phyloP scores from a whole-genome alignment of 2,888 invertebrate genomes.

The Buathra laborator region DNA sequence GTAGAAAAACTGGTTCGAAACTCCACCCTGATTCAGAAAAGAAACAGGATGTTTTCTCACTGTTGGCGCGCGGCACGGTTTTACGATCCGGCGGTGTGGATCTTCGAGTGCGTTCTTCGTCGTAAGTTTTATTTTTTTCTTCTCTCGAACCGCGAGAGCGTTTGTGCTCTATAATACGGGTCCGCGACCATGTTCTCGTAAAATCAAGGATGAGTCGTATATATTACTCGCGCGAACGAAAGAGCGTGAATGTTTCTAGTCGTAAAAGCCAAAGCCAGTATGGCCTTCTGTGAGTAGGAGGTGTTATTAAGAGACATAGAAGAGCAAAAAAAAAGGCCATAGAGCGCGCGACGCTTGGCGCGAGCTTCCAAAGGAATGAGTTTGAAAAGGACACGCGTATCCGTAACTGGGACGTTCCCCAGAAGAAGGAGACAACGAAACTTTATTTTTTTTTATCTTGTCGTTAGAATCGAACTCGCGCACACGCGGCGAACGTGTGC shows the following conservation, averaged over 20 bases:
- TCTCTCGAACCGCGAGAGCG: not conserved
- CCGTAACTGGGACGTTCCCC: constrained; percentile 8
- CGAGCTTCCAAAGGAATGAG: constrained; percentile 43
- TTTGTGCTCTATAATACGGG: constrained; percentile 40
- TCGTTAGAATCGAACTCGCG: constrained; percentile 39
- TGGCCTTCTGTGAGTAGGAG: constrained; percentile 52
- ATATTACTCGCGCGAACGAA: constrained; percentile 41
- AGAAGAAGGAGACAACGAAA: constrained; percentile 27
- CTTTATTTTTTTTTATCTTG: constrained; percentile 11
- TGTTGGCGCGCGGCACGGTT: constrained; percentile 20
- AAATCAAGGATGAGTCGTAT: constrained; percentile 67
- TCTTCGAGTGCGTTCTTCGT: constrained; percentile 56
- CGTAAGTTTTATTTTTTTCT: constrained; percentile 27
- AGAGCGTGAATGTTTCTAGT: constrained; percentile 61
- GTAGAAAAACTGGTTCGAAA: constrained; percentile 45
- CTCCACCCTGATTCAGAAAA: constrained; percentile 25
- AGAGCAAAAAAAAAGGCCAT: constrained; percentile 19
- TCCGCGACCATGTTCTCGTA: constrained; percentile 61
- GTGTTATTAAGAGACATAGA: constrained; percentile 48
- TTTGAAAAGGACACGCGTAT: constrained; percentile 25
- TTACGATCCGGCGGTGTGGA: constrained; percentile 48
- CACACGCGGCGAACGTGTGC: constrained; percentile 54
- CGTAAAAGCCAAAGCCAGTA: constrained; percentile 55
- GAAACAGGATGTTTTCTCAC: constrained; percentile 55
- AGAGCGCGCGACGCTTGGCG: constrained; percentile 27